Conservation (phyloP, 2,113 vertebrate genomes). For the Crotalus helleri region DNA sequence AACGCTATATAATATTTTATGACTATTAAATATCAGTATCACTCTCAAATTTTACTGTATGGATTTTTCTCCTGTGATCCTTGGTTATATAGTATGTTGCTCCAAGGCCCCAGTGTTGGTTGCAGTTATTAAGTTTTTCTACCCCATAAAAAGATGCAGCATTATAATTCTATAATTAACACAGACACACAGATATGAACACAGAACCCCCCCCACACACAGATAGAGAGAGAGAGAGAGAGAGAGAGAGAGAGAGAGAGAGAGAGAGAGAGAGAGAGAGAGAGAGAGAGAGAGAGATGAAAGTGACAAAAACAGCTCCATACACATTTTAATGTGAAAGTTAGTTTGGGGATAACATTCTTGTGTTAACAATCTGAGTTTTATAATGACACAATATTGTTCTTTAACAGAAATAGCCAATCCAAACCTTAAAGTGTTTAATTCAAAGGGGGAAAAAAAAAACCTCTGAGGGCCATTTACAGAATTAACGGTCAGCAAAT, state of each 20-base stretch:
- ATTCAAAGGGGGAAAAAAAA: conserved; percentile 23
- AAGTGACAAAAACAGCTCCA: neutral
- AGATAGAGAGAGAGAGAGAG: neutral
- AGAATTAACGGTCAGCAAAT: conserved; percentile 72
- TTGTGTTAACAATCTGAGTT: conserved; percentile 35
- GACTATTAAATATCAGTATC: neutral
- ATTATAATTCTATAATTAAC: neutral
- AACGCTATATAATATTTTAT: neutral
- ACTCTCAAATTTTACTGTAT: neutral
- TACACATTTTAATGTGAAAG: conserved; percentile 46
- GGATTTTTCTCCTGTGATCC: neutral
- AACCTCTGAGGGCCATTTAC: conserved; percentile 58
- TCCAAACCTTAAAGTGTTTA: conserved; percentile 37
- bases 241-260: neutral
- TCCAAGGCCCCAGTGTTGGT: neutral
- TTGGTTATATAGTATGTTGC: neutral
- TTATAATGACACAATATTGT: conserved; percentile 54
- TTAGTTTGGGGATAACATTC: neutral
- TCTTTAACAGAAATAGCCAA: conserved; percentile 43
- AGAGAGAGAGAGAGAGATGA: neutral
- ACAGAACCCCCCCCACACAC: neutral
- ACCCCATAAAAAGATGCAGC: neutral
- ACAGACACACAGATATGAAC: neutral
- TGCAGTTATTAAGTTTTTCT: neutral
- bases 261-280: too few species aligned